Evolutionary conservation across 2,797 vertebrate species (phyloP).

Genomic region (Centropyge bicolor): DNA sequence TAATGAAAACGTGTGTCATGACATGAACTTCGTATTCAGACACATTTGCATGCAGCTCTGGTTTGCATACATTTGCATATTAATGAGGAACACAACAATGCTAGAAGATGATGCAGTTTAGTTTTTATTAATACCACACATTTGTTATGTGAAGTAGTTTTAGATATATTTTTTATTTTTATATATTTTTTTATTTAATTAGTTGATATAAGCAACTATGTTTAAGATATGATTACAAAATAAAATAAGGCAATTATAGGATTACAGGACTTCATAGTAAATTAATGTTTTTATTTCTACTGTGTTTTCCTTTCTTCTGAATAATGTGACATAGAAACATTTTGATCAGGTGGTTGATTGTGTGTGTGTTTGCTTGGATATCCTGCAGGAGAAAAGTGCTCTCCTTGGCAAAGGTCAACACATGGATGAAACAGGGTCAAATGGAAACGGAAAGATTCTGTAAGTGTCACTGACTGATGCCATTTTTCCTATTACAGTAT

Average conservation of each 20-base stretch:
- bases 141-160: not conserved
- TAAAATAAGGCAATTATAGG: too few species aligned
- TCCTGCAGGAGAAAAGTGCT: slow-evolving; percentile 95
- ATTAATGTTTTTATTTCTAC: not conserved
- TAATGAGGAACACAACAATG: not conserved
- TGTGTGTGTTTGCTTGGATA: slow-evolving; percentile 4
- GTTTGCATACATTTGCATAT: slow-evolving; percentile 18
- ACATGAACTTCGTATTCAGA: not conserved
- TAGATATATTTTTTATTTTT: not conserved
- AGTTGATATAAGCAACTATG: not conserved
- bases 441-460: slow-evolving; percentile 85
- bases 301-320: not conserved
- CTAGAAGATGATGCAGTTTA: not conserved
- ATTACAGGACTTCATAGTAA: not conserved
- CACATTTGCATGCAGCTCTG: not conserved
- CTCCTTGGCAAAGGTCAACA: slow-evolving; percentile 85
- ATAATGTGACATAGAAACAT: not conserved
- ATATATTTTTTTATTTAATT: not conserved
- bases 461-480: slow-evolving; percentile 60
- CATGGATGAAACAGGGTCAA: slow-evolving; percentile 76
- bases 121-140: not conserved
- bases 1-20: not conserved
- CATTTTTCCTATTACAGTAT: not conserved
- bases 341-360: not conserved
- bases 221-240: not conserved